Base-by-base conservation (phyloP, 2,888 invertebrate species). In the Caradrina clavipalpis region DNA sequence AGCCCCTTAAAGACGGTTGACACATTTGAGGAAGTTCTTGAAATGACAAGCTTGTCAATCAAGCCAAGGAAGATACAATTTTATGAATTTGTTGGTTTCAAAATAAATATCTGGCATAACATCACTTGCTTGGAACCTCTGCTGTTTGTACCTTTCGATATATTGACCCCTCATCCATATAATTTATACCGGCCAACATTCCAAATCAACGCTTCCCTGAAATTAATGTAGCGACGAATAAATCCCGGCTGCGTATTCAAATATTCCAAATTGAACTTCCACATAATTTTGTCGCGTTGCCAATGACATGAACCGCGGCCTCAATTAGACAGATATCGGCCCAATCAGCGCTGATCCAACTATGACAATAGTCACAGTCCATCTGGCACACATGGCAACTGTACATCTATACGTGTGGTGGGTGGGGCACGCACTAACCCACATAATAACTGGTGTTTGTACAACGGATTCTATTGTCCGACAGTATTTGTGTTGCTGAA, bases 361-460 rank as follows among this genome's bases (percentile, higher is more conserved):
- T 57, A 53, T 53, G 54, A 73, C 58, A 62, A 68, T 59, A 64
- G 67, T 69, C 35, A 58, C 50, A 66, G 71, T 51, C 76, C 55
- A 81, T 67, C 63, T 58, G 68, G 49, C 69, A 62, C 76, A 68
- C 67, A 81, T 80, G 71, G 77, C 61, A 45, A 62, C 57, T 57
- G 47, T 54, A 54, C 47, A 69, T 80, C 39, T 61, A 51, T 58
- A 45, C 26, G 51, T 15, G 26, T 26, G 42, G 42, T 62, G 76
- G 81, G 81, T 49, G 67, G 53, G 77, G 67, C 67, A 39, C 63
- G 54, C 80, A 59, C 61, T 79, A 79, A 35, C 81, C 78, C 59
- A 78, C 71, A 76, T 80, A 67, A 61, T 58, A 81, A 81, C 67
- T 62, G 42, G 39, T 75, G 63, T 78, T 76, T 65, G 77, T 62